These are phyloP conservation scores for Eulithis testata DNA, from an alignment of 2,888 invertebrate species.

Conservation along the genomic window DNA sequence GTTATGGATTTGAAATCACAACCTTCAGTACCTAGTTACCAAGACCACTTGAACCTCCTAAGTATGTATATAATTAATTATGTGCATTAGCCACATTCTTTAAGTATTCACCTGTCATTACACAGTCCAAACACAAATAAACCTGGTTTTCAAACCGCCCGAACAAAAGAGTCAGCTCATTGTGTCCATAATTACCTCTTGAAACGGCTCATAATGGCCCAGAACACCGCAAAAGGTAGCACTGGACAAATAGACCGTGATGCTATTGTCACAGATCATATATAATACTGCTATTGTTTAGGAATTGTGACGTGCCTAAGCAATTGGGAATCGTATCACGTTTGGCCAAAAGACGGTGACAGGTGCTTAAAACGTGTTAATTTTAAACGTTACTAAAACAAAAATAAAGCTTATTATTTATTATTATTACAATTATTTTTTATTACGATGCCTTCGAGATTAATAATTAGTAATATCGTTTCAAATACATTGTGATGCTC, in stretches of 20 bases:
- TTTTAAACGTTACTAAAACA: too few relatives aligned
- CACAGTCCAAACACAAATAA: conserved; percentile 20
- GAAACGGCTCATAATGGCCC: conserved; percentile 21
- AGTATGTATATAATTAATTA: too few relatives aligned
- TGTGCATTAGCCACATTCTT: not conserved
- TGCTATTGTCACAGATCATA: too few relatives aligned
- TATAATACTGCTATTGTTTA: conserved; percentile 29
- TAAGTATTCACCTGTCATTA: conserved; percentile 13
- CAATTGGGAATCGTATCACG: conserved; percentile 24
- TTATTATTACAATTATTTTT: too few relatives aligned
- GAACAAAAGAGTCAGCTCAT: conserved; percentile 26
- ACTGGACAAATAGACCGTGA: conserved; percentile 3
- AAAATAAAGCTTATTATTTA: too few relatives aligned
- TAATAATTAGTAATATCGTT: too few relatives aligned
- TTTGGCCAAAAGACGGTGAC: conserved; percentile 9
- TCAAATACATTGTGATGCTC: too few relatives aligned
- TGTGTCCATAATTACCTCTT: conserved; percentile 26
- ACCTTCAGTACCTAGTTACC: too few relatives aligned
- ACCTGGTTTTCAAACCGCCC: conserved; percentile 18
- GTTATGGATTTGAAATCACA: too few relatives aligned
- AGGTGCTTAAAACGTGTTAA: too few relatives aligned
- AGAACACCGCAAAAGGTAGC: conserved; percentile 16
- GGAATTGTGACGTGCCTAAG: conserved; percentile 9
- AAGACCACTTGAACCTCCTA: too few relatives aligned
- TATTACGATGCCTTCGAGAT: too few relatives aligned